Evolutionary conservation across 2,797 vertebrate genomes (phyloP).

Genomic region (Pangasius djambal): DNA sequence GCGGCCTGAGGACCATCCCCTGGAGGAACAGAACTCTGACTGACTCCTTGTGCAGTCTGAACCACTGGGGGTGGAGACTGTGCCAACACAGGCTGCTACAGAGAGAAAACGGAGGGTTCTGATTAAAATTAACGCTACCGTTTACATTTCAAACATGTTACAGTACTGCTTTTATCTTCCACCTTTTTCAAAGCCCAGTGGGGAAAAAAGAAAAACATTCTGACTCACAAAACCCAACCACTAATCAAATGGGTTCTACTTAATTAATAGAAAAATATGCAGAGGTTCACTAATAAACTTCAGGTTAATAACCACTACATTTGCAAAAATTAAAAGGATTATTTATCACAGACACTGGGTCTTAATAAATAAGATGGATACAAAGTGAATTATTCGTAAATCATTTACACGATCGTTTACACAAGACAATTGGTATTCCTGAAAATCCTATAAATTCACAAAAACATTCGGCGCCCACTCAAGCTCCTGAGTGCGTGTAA

Average conservation of each 20-base stretch:
- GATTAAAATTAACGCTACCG: neutral
- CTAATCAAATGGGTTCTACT: neutral
- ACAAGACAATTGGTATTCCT: neutral
- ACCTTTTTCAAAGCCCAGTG: neutral
- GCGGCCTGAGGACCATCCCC: constrained; percentile 74
- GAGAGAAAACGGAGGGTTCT: neutral
- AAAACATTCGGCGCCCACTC: no score
- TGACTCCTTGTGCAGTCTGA: constrained; percentile 76
- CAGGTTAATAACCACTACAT: neutral
- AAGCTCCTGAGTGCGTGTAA: neutral
- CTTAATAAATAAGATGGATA: neutral
- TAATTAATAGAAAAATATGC: neutral
- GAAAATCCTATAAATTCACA: no score
- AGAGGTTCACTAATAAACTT: neutral
- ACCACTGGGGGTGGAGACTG: constrained; percentile 71
- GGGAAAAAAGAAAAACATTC: neutral
- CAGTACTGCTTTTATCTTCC: neutral
- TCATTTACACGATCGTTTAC: neutral
- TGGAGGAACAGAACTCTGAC: constrained; percentile 79
- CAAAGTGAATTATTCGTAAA: neutral
- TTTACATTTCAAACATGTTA: neutral
- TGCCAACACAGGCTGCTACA: constrained; percentile 44
- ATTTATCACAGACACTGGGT: neutral
- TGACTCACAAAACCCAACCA: neutral
- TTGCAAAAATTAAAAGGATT: neutral